Base-by-base conservation (phyloP, 1,140 invertebrate species). In the Tetragonula clypearis region DNA sequence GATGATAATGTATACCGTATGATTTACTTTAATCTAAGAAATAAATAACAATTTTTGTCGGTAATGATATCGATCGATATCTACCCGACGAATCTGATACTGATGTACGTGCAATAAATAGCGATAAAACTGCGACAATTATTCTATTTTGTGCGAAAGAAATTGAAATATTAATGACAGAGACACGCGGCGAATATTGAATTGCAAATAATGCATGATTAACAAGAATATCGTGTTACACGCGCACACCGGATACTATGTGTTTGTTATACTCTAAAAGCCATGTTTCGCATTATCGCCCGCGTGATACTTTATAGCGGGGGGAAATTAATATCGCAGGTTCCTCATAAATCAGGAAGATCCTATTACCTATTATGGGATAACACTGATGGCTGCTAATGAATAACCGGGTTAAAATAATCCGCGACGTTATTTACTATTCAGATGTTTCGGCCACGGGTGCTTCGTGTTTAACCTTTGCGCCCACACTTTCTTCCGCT, bases 261-360 rank as follows among this genome's bases (percentile, higher is more conserved):
- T 19, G 23, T 21, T 62, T 41, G 11, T 53, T 55, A 53, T 74
- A n/a, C 15, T 14, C 3, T 9, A 12, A 74, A 30, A n/a, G 6
- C 30, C 21, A 76, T 69, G 30, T 41, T 56, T 26, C 30, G 49
- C 23, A 56, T n/a, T 30, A 83, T 78, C 41, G 8, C 1, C 30
- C 30, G 30, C 19, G n/a, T 15, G 35, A 82, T 69, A 58, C n/a
- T 69, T 78, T 41, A 26, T 49, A 9, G 30, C 30, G 0, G 65
- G 15, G 53, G 60, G 56, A 69, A 78, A 84, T 84, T 84, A 78
- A 35, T 84, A 53, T 60, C 75, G 55, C n/a, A 23, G 19, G 23
- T 53, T n/a, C 3, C 14, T 69, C 75, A n/a, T 71, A 74, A 66
- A 82, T 75, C 60, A 55, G 6, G 49, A 56, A 19, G 58, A 82